Conservation (phyloP, 2,888 invertebrate species). For the Congeria kusceri region DNA sequence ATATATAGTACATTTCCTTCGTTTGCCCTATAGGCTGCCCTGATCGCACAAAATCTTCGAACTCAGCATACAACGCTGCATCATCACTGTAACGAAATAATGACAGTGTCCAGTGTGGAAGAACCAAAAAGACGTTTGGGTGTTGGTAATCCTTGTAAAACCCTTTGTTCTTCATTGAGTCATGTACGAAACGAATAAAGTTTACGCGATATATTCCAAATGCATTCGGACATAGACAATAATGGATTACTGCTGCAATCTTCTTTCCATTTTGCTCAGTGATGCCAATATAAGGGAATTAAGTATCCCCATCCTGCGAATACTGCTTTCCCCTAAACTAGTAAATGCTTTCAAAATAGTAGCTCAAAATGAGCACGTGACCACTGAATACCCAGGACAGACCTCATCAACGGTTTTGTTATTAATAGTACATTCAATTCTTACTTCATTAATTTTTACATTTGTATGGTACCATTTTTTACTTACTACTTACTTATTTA, state of each 20-base stretch:
- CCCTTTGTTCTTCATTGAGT: no score
- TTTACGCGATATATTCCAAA: slow-evolving; percentile 16
- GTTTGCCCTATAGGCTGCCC: no score
- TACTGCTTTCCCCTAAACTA: not conserved
- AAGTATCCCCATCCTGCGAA: not conserved
- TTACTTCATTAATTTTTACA: slow-evolving; percentile 5
- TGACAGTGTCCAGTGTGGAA: no score
- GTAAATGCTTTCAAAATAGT: not conserved
- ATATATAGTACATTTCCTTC: no score
- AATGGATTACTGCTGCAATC: not conserved
- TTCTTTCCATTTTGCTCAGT: not conserved
- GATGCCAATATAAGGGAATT: slow-evolving; percentile 13
- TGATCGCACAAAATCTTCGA: no score
- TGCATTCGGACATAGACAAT: slow-evolving; percentile 18
- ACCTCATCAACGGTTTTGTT: slow-evolving; percentile 7
- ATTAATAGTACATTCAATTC: slow-evolving; percentile 10
- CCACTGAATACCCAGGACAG: not conserved
- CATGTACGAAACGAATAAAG: slow-evolving; percentile 9
- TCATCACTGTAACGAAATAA: no score
- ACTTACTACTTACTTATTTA: no score
- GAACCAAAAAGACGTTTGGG: no score
- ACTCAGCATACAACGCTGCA: no score
- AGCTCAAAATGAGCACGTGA: not conserved
- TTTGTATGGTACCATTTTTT: not conserved
- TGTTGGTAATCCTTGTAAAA: no score